A percentile compares a stretch with the other conserved stretches of the same genome.
phyloP scores from a whole-genome alignment of 2,888 invertebrate species.

The Phania funesta region DNA sequence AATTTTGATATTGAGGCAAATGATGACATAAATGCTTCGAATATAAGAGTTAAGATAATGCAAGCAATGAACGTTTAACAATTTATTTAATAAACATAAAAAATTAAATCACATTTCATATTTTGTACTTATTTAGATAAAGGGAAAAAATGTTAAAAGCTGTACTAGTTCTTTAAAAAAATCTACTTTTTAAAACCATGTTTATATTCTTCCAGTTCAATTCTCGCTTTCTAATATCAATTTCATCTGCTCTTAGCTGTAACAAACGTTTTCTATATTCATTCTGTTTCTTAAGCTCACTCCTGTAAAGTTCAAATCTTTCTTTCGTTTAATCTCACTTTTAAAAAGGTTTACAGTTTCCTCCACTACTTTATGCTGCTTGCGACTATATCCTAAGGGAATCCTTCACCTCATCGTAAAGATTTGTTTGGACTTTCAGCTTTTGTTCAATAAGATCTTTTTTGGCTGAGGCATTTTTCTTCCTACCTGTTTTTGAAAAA shows the following conservation, averaged over 20 bases:
- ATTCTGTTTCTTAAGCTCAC: background rate
- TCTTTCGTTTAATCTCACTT: background rate
- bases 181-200: background rate
- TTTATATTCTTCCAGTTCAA: slow-evolving; percentile 9
- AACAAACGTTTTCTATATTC: background rate
- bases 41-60: background rate
- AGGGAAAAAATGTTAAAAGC: background rate
- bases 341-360: too few relatives aligned
- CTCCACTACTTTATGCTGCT: too few relatives aligned
- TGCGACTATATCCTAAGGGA: too few relatives aligned
- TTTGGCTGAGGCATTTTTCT: too few relatives aligned
- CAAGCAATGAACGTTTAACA: background rate
- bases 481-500: too few relatives aligned
- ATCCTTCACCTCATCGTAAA: too few relatives aligned
- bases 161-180: background rate
- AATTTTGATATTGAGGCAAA: background rate
- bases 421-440: too few relatives aligned
- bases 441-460: too few relatives aligned
- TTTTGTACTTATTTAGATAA: background rate
- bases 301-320: background rate
- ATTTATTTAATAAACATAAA: background rate
- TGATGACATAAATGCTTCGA: background rate
- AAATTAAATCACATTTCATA: background rate
- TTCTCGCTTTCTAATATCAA: background rate
- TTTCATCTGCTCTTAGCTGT: too few relatives aligned